Evolutionary conservation across 2,113 vertebrate genomes (phyloP).

Genomic region (Ophthalmolycus amberensis): DNA sequence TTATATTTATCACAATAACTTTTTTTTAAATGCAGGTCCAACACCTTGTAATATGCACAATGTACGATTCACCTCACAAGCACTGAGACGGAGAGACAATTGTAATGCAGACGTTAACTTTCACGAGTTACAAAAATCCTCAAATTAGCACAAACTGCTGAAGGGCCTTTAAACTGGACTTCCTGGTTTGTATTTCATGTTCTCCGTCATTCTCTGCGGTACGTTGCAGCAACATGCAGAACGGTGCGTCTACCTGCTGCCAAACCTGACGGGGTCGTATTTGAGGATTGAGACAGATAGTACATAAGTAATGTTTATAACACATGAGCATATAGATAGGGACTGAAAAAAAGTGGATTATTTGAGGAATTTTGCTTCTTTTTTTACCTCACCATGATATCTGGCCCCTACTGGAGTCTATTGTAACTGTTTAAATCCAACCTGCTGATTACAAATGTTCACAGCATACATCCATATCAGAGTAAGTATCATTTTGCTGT

Average conservation of each 20-base stretch:
- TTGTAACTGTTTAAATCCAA: neutral
- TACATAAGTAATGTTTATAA: neutral
- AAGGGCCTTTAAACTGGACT: neutral
- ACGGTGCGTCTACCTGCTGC: neutral
- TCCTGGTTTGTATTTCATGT: neutral
- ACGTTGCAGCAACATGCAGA: neutral
- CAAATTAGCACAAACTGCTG: neutral
- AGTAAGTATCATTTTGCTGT: neutral
- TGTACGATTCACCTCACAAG: neutral
- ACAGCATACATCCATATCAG: neutral
- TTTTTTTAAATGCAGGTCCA: neutral
- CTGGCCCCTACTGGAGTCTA: neutral
- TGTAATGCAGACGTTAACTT: neutral
- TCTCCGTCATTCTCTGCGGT: neutral
- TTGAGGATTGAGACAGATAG: neutral
- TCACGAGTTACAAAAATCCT: neutral
- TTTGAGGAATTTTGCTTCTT: neutral
- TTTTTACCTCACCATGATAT: neutral
- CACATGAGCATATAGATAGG: neutral
- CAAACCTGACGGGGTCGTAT: neutral
- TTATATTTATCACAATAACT: neutral
- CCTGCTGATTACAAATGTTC: neutral
- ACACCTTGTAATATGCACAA: neutral
- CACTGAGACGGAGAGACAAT: neutral
- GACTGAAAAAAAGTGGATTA: neutral